Evolutionary conservation across 2,797 vertebrate genomes (phyloP).

Genomic region (Somateria mollissima): DNA sequence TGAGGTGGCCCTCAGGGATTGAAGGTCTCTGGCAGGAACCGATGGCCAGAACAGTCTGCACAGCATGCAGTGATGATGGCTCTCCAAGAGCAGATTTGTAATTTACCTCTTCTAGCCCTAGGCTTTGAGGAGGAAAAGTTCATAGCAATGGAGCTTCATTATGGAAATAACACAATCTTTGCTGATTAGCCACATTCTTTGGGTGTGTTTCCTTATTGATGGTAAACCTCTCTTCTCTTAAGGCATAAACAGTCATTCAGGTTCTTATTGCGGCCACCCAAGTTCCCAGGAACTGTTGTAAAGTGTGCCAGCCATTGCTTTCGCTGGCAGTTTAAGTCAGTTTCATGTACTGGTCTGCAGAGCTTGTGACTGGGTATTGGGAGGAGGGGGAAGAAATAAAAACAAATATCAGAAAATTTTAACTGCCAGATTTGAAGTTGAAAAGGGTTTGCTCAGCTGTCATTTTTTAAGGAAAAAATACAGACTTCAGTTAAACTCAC

Average conservation of each 20-base stretch:
- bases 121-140: neutral
- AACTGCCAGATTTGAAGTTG: neutral
- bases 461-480: neutral
- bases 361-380: neutral
- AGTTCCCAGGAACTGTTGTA: neutral
- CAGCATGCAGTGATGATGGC: rapidly evolving
- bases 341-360: neutral
- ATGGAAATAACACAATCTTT: neutral
- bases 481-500: neutral
- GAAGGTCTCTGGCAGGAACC: neutral
- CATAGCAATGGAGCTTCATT: neutral
- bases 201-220: neutral
- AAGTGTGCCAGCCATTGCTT: neutral
- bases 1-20: neutral
- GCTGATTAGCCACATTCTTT: neutral
- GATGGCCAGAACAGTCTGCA: neutral
- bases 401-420: neutral
- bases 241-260: neutral
- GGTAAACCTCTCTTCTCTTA: neutral
- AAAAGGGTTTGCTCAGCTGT: neutral
- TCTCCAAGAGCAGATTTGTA: neutral
- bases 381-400: neutral
- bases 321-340: neutral
- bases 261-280: neutral
- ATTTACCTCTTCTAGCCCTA: neutral